Evolutionary conservation across 2,797 vertebrate genomes (phyloP), one percentile per base, ranked within the genome.

Genomic region (Pangasius krempfi): DNA sequence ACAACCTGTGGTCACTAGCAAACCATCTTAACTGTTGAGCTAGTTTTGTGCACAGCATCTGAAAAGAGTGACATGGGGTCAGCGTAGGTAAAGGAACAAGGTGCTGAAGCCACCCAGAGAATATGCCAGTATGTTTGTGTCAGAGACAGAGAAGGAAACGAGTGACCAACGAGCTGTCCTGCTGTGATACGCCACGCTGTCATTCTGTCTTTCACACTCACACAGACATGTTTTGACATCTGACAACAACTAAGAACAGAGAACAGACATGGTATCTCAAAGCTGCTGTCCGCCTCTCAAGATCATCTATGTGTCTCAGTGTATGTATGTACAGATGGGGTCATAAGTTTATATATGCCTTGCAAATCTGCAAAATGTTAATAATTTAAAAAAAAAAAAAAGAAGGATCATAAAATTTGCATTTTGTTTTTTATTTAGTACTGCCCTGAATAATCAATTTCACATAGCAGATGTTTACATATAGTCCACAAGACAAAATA

Each of bases 211-310:
- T 66, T 60, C 40, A 44, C 33, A 47, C 30, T 78, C 68, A 83
- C 13, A 76, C 85, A 86, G 62, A 80, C 76, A 94, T 94, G 92
- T 94, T 95, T 94, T 95, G 94, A 95, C 89, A 90, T 87, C 84
- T 90, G 84, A 94, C 92, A 94, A 94, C 76, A 92, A 79, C 84
- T 87, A 56, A 94, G 93, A 94, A 93, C 92, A 91, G 92, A 94
- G 92, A 94, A 93, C 91, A 91, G 92, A 93, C 92, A 92, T 94
- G 93, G 95, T 94, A 94, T 93, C 93, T 94, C 86, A 89, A 89
- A 88, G 88, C 90, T 93, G 88, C 88, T 89, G 76, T 89, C 90
- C 92, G 60, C n/a, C 70, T 81, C 87, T 80, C 88, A 87, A 72
- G 83, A 87, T 89, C 84, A 68, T 85, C 84, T 91, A 82, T 93